Conservation (phyloP, 2,797 vertebrate species). For the Pagetopsis macropterus region DNA sequence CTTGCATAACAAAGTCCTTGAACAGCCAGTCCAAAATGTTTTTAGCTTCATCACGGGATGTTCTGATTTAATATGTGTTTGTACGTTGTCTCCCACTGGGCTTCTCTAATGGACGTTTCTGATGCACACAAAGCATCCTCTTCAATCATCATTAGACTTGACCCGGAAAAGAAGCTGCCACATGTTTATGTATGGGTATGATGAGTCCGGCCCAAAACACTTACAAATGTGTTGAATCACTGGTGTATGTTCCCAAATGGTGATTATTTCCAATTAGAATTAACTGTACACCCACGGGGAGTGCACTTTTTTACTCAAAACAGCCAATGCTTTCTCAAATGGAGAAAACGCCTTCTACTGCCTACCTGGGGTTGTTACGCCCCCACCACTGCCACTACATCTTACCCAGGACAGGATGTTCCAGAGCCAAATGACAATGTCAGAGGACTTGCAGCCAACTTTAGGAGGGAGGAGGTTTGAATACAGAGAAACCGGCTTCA, state of each 20-base stretch:
- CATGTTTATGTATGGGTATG: not conserved
- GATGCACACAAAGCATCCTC: not conserved
- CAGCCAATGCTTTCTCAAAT: constrained; percentile 14
- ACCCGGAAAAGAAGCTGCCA: constrained; percentile 3
- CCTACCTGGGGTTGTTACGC: constrained; percentile 15
- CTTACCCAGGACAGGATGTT: constrained; percentile 72
- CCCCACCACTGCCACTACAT: constrained; percentile 14
- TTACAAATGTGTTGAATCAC: not conserved
- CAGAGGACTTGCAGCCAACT: constrained; percentile 39
- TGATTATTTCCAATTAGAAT: constrained; percentile 11
- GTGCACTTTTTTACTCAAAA: not conserved
- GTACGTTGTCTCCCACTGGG: not conserved
- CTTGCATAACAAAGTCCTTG: constrained; percentile 18
- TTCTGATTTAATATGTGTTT: constrained; percentile 1
- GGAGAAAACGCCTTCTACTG: constrained; percentile 12
- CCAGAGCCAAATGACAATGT: constrained; percentile 50
- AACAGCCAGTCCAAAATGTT: constrained; percentile 19
- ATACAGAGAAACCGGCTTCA: constrained; percentile 20
- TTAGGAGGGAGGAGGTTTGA: constrained; percentile 28
- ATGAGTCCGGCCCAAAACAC: not conserved
- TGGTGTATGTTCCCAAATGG: not conserved
- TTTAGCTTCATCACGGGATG: constrained; percentile 2
- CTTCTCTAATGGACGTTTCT: constrained; percentile 4
- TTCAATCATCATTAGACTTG: not conserved
- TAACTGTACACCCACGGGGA: not conserved